These are phyloP conservation scores for Sebastes wilsoni DNA, from an alignment of 2,797 vertebrate species.

Conservation along the genomic window DNA sequence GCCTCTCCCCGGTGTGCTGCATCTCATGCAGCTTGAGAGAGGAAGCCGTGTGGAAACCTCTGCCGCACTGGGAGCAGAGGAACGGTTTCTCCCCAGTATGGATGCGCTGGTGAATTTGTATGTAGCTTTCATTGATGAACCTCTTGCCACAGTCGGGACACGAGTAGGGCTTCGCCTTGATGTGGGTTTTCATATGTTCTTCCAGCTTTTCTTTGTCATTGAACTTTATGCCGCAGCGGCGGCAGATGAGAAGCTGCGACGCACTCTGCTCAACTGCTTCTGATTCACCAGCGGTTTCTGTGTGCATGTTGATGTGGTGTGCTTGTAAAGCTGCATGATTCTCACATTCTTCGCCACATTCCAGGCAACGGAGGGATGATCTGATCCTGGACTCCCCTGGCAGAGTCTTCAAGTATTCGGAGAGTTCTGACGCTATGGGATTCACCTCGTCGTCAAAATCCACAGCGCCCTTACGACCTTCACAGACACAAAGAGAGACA, in stretches of 20 bases:
- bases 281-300: not conserved
- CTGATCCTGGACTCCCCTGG: constrained; percentile 67
- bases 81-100: constrained; percentile 73
- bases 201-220: constrained; percentile 62
- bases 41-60: constrained; percentile 69
- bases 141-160: constrained; percentile 78
- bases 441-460: constrained; percentile 57
- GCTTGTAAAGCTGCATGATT: constrained; percentile 66
- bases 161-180: constrained; percentile 73
- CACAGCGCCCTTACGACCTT: constrained; percentile 60
- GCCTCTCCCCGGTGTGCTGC: constrained; percentile 72
- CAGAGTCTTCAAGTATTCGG: constrained; percentile 70
- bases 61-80: constrained; percentile 73
- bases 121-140: constrained; percentile 77
- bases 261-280: not conserved
- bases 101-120: constrained; percentile 74
- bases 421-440: constrained; percentile 57
- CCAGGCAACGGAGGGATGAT: constrained; percentile 57
- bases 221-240: constrained; percentile 67
- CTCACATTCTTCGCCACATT: constrained; percentile 67
- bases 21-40: constrained; percentile 76
- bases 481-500: not conserved
- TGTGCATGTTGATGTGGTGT: constrained; percentile 57
- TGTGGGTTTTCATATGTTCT: constrained; percentile 70
- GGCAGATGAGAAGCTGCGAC: constrained; percentile 54